Evolutionary conservation across 2,888 invertebrate genomes (phyloP), one percentile per base, ranked within the genome.

Genomic region (Falcaria lacertinaria): DNA sequence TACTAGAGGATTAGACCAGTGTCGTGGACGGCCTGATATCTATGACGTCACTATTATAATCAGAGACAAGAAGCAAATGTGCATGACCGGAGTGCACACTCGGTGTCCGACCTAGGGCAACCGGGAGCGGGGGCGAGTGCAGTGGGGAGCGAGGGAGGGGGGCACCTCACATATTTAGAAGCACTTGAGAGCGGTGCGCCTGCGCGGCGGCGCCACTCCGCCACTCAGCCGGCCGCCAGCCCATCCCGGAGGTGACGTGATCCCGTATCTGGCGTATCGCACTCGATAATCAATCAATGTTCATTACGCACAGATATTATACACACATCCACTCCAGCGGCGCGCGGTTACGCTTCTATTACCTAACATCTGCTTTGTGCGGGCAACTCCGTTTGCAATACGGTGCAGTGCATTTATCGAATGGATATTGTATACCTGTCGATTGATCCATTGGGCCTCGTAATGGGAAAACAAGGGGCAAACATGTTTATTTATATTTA

Each of bases 201-300:
- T 57, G 52, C 56, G 52, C 52, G 16, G 51, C 46, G 55, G 51
- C 54, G 54, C 57, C 54, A 45, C 35, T 16, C 40, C 36, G 42
- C 38, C 39, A 19, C 44, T 33, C 47, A 41, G 42, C 41, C 34
- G 28, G 32, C 43, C 15, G 15, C 1, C 13, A 22, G 28, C 22
- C 22, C 22, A 25, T 36, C 37, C 22, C 22, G 43, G 42, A 38
- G 39, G 45, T 38, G 45, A 36, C 44, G 44, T 47, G 51, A 34
- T 44, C 43, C 42, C 37, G 55, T 54, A 57, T 64, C 60, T 64
- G 60, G 64, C 51, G 44, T 64, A 64, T 77, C 74, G 65, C 74
- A 68, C 62, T 68, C 69, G 74, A 80, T 77, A 73, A 76, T 80
- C 80, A 77, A 77, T 79, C 79, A 74, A 64, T 69, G 69, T 71